phyloP scores from a whole-genome alignment of 2,113 vertebrate species.

The Dipodomys merriami region DNA sequence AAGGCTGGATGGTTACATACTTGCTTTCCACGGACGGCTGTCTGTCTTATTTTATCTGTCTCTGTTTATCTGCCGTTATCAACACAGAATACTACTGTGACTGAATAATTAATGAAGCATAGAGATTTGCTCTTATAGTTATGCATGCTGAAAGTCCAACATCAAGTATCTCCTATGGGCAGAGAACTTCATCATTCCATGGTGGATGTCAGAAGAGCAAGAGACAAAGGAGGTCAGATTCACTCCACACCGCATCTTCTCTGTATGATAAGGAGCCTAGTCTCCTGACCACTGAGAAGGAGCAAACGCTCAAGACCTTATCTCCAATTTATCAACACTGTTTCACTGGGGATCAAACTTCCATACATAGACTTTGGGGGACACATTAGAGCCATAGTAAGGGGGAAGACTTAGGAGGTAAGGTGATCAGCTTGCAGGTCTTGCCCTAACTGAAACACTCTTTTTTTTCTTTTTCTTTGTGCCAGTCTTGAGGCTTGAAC shows the following conservation, averaged over 20 bases:
- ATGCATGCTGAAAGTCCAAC: neutral
- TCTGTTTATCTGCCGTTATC: neutral
- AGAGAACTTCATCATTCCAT: neutral
- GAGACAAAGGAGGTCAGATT: neutral
- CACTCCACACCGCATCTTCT: neutral
- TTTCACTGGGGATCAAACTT: neutral
- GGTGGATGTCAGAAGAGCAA: neutral
- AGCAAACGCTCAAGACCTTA: neutral
- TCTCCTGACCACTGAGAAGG: neutral
- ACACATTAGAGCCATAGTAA: neutral
- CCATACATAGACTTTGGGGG: neutral
- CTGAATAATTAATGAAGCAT: neutral
- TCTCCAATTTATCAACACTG: neutral
- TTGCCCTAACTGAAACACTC: neutral
- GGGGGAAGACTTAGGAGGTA: rapidly evolving
- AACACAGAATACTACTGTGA: neutral
- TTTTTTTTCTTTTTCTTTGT: no score
- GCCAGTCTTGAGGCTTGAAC: no score
- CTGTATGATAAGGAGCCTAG: neutral
- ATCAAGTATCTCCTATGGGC: neutral
- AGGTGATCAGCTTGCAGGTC: rapidly evolving
- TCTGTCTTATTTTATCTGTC: neutral
- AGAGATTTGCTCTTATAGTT: neutral
- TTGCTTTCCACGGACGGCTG: rapidly evolving
- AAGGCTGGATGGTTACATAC: rapidly evolving